Conservation (phyloP, 2,113 vertebrate genomes). For the Epinephelus cyanopodus region DNA sequence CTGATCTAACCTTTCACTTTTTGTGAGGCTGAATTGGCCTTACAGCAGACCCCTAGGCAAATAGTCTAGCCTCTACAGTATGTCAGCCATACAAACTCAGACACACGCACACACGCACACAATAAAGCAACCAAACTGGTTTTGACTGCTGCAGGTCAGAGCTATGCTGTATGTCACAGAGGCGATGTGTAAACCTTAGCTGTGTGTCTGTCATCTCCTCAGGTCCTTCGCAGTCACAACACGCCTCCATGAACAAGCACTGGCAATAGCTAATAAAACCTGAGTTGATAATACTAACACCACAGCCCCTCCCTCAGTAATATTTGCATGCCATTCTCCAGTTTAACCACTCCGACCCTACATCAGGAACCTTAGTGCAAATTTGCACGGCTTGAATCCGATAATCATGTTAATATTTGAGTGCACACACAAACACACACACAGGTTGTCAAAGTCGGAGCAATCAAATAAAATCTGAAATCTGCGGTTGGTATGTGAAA, state of each 20-base stretch:
- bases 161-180: constrained; percentile 31
- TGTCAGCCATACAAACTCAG: constrained; percentile 7
- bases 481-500: constrained; percentile 36
- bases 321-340: not conserved
- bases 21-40: constrained; percentile 24
- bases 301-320: not conserved
- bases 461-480: constrained; percentile 38
- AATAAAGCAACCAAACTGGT: constrained; percentile 61
- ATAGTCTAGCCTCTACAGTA: constrained; percentile 29
- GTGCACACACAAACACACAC: not conserved
- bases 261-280: constrained; percentile 11
- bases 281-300: constrained; percentile 3
- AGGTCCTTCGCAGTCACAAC: constrained; percentile 27
- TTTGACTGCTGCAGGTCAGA: constrained; percentile 45
- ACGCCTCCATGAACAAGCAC: constrained; percentile 3
- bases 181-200: constrained; percentile 43
- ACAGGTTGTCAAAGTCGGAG: not conserved
- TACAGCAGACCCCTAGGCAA: constrained; percentile 21
- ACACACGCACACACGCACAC: constrained; percentile 13
- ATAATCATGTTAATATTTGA: constrained; percentile 9
- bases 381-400: not conserved
- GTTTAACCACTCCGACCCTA: not conserved
- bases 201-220: constrained; percentile 9
- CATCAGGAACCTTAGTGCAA: constrained; percentile 3
- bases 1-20: constrained; percentile 59